Conservation (phyloP, 1,140 invertebrate species). For the Lasioglossum baleicum region DNA sequence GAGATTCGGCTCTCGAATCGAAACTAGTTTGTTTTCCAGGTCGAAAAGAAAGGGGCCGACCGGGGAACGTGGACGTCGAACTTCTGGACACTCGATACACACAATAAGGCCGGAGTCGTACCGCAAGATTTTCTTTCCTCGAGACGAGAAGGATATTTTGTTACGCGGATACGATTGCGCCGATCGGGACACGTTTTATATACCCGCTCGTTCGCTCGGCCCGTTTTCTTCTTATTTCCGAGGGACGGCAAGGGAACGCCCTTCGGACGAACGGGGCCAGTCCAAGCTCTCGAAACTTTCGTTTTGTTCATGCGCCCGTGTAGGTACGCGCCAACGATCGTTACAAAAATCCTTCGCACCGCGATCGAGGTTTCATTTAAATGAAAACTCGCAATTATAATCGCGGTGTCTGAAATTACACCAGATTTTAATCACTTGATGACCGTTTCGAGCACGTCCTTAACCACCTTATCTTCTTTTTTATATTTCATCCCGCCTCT, state of each 20-base stretch:
- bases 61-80: conserved; percentile 29
- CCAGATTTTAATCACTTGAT: no score
- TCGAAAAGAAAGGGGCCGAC: not conserved
- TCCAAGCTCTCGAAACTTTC: not conserved
- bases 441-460: no score
- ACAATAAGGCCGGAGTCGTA: conserved; percentile 26
- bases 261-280: not conserved
- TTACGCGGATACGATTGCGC: conserved; percentile 56
- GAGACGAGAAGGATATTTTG: conserved; percentile 46
- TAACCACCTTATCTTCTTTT: no score
- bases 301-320: not conserved
- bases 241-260: conserved; percentile 12
- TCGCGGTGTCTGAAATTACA: no score
- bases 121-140: conserved; percentile 52
- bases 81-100: conserved; percentile 39
- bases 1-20: no score
- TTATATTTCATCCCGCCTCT: no score
- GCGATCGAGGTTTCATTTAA: not conserved
- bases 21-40: conserved; percentile 7
- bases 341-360: not conserved
- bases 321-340: no score
- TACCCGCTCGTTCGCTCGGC: not conserved
- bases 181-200: conserved; percentile 24
- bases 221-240: conserved; percentile 32
- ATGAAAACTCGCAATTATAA: no score